Percentiles rank a stretch among this genome's conserved stretches.
Conservation (phyloP, 2,797 vertebrate genomes). For the Parambassis ranga region DNA sequence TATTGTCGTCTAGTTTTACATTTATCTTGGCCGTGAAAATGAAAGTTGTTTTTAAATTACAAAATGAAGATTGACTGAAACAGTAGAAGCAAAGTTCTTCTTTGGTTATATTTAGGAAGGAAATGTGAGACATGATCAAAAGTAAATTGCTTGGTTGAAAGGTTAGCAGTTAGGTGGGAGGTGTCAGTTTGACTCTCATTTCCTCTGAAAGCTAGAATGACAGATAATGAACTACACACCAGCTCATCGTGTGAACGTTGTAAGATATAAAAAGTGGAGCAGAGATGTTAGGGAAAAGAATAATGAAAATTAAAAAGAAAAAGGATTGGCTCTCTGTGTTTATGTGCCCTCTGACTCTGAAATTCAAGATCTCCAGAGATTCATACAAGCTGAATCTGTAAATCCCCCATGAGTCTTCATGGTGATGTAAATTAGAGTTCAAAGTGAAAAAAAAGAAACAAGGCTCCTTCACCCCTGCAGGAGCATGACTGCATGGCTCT, state of each 20-base stretch:
- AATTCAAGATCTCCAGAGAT: slow-evolving; percentile 56
- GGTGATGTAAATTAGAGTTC: slow-evolving; percentile 74
- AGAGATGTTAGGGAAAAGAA: not conserved
- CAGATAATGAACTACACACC: not conserved
- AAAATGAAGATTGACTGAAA: too few relatives aligned
- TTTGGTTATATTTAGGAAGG: too few relatives aligned
- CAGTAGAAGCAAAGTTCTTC: too few relatives aligned
- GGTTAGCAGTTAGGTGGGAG: not conserved
- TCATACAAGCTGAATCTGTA: slow-evolving; percentile 63
- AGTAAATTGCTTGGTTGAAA: not conserved
- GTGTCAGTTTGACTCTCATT: not conserved
- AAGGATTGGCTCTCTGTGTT: slow-evolving; percentile 23
- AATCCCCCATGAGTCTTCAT: slow-evolving; percentile 74
- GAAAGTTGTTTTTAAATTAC: too few relatives aligned
- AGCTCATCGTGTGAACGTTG: slow-evolving; percentile 3
- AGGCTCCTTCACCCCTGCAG: slow-evolving; percentile 33
- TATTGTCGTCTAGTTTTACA: too few relatives aligned
- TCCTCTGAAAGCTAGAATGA: slow-evolving; percentile 1
- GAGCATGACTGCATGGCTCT: slow-evolving; percentile 27
- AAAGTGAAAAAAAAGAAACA: slow-evolving; percentile 52
- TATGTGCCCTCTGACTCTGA: slow-evolving; percentile 54
- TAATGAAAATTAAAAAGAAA: slow-evolving; percentile 17
- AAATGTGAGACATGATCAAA: not conserved
- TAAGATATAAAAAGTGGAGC: slow-evolving; percentile 6
- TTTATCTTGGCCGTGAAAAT: too few relatives aligned